Evolutionary conservation across 2,888 invertebrate species (phyloP).

Genomic region (Aelia acuminata): DNA sequence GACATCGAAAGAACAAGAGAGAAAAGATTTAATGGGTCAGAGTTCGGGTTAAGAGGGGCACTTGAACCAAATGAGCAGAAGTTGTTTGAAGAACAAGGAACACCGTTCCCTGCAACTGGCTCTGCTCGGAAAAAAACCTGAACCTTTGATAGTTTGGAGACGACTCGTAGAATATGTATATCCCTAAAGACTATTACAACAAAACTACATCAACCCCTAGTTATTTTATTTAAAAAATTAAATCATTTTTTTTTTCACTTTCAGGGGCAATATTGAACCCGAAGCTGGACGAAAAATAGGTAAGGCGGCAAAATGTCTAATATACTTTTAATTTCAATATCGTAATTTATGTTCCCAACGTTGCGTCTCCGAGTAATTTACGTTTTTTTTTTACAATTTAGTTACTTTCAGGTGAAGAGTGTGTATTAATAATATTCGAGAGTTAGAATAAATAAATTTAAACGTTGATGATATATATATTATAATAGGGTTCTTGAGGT

Average conservation of each 20-base stretch:
- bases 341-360: too few species aligned
- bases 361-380: too few species aligned
- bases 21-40: slow-evolving; percentile 6
- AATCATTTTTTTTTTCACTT: background rate
- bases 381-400: too few species aligned
- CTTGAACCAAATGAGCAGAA: background rate
- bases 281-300: background rate
- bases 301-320: background rate
- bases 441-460: too few species aligned
- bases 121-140: background rate
- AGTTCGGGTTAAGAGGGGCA: background rate
- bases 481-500: too few species aligned
- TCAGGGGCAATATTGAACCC: background rate
- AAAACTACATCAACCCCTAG: too few species aligned
- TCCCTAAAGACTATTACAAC: background rate
- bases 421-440: too few species aligned
- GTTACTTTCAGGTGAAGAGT: too few species aligned
- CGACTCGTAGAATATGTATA: background rate
- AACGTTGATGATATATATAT: too few species aligned
- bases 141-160: background rate
- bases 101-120: background rate
- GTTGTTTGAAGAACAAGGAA: background rate
- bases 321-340: too few species aligned
- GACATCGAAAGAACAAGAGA: background rate
- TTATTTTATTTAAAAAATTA: background rate